A percentile compares a stretch with the other conserved stretches of the same genome.
Evolutionary conservation across 2,888 invertebrate species (phyloP).

Genomic region (Omphaloscelis lunosa): DNA sequence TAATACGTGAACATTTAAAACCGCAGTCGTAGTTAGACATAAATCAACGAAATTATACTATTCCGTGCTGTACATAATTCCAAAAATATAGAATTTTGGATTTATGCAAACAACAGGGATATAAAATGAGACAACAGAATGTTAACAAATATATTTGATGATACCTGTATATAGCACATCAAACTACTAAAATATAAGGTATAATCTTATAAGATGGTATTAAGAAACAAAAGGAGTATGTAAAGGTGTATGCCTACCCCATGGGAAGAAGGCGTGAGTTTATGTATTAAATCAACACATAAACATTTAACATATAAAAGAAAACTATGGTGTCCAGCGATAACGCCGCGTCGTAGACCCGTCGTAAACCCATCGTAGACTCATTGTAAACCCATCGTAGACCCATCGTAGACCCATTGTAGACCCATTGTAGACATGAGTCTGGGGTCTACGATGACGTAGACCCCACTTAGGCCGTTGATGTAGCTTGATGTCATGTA

Average conservation of each 20-base stretch:
- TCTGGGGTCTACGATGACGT: no score
- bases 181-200: not conserved
- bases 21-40: slow-evolving; percentile 32
- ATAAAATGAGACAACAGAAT: not conserved
- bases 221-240: not conserved
- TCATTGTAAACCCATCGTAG: no score
- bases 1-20: slow-evolving; percentile 53
- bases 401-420: not conserved
- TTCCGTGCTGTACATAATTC: not conserved
- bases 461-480: not conserved
- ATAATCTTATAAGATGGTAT: not conserved
- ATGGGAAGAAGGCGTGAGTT: not conserved
- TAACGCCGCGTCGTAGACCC: not conserved
- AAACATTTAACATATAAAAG: not conserved
- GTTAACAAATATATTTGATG: not conserved
- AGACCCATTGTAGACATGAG: not conserved
- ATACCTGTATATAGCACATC: not conserved
- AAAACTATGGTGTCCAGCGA: not conserved
- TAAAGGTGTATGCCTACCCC: no score
- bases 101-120: not conserved
- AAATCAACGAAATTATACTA: slow-evolving; percentile 38
- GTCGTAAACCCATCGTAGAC: not conserved
- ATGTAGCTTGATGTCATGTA: not conserved
- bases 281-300: no score
- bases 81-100: not conserved